These are phyloP conservation scores for Diprion similis DNA, from an alignment of 1,140 invertebrate genomes.

Conservation along the genomic window DNA sequence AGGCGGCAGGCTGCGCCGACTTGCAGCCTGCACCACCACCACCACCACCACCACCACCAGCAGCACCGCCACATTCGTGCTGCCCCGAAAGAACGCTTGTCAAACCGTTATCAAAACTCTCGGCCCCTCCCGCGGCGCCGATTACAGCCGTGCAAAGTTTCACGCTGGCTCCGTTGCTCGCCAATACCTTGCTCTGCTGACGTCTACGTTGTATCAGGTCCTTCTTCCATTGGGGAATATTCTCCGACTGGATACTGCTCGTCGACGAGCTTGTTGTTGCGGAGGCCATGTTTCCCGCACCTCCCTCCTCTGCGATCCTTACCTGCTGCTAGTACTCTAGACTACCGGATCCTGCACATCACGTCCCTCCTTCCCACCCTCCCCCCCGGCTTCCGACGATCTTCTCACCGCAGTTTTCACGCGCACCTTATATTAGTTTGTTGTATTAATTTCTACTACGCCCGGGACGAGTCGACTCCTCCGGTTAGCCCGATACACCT, in stretches of 20 bases:
- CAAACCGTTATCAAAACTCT: not conserved
- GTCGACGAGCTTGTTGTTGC: conserved; percentile 41
- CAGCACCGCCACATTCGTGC: not conserved
- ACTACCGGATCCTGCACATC: not conserved
- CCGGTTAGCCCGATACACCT: not conserved
- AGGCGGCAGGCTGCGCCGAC: not conserved
- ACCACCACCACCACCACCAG: conserved; percentile 6
- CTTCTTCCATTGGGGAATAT: conserved; percentile 75
- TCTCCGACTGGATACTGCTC: conserved; percentile 15
- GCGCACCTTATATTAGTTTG: not conserved
- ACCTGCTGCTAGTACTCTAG: too few species aligned
- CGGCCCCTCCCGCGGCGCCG: conserved; percentile 16
- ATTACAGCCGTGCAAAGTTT: conserved; percentile 34
- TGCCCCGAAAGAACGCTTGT: not conserved
- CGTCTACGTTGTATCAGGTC: conserved; percentile 73
- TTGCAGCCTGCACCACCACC: conserved; percentile 13
- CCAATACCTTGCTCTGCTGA: conserved; percentile 48
- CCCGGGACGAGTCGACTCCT: not conserved
- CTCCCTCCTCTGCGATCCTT: conserved; percentile 24
- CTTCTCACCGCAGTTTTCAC: not conserved
- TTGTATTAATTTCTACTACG: not conserved
- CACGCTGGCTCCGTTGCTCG: conserved; percentile 48
- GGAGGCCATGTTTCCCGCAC: conserved; percentile 26
- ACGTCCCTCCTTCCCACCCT: not conserved
- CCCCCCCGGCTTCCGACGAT: not conserved